A percentile compares a stretch with the other conserved stretches of the same genome.
Evolutionary conservation across 2,797 vertebrate genomes (phyloP).

Genomic region (Epinephelus coioides): DNA sequence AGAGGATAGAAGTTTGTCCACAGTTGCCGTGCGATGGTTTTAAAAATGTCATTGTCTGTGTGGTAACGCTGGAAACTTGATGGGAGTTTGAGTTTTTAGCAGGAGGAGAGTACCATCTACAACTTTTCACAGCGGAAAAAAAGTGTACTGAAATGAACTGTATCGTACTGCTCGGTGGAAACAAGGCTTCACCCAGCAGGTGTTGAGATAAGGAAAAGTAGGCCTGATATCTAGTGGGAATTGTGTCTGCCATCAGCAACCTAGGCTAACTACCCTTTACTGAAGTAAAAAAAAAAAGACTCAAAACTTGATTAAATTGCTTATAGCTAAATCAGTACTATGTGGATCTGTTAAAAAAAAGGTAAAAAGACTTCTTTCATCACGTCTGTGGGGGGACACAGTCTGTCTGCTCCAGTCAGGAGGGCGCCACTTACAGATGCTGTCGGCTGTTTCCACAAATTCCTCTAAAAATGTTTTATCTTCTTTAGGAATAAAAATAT

Average conservation of each 20-base stretch:
- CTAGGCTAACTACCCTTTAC: background rate
- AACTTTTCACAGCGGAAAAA: too few species aligned
- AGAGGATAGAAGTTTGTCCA: conserved; percentile 24
- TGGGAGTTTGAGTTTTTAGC: background rate
- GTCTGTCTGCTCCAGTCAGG: background rate
- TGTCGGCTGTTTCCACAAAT: too few species aligned
- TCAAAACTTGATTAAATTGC: background rate
- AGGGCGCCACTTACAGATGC: too few species aligned
- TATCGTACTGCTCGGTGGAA: too few species aligned
- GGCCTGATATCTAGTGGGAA: background rate
- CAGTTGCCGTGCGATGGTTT: conserved; percentile 11
- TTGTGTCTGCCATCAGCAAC: background rate
- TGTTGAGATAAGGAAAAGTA: background rate
- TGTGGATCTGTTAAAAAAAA: background rate
- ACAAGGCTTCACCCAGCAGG: background rate
- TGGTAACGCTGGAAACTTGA: background rate
- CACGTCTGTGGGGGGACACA: background rate
- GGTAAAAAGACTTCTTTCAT: background rate
- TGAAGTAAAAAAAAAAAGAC: background rate
- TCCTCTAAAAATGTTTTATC: background rate
- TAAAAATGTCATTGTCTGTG: conserved; percentile 10
- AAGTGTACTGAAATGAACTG: too few species aligned
- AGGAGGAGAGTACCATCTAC: background rate
- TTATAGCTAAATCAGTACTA: too few species aligned
- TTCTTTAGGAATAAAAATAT: background rate